Base-by-base conservation (phyloP, 1,140 invertebrate species). In the Brachionus rubens region DNA sequence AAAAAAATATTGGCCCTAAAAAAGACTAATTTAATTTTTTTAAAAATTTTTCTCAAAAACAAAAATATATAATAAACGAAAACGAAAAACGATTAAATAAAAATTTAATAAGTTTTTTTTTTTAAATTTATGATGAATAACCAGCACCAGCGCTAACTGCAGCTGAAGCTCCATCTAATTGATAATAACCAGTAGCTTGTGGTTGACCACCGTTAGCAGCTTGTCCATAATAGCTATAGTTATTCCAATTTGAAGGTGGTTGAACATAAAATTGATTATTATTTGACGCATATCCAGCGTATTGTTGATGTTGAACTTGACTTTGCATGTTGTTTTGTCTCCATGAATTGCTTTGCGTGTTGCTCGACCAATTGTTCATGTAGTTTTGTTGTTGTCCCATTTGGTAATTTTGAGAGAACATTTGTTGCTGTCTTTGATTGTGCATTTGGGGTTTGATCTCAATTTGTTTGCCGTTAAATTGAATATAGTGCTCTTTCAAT, bases 381-480 rank as follows among this genome's bases (percentile, higher is more conserved):
- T 59, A 59, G 28, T 30, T 30, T 36, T 59, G 54, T 16, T 59
- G 54, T 19, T 28, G 36, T 16, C n/a, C 54, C 10, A 19, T 24
- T 24, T 54, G 19, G 28, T 59, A 59, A 59, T 59, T 59, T 41
- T 59, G 54, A 19, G 54, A 59, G 36, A 59, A 59, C 54, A 59
- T 59, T 40, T 59, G 54, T 36, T 59, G 54, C 19, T 59, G 54
- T 59, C 54, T 33, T 59, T 59, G 54, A 36, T 59, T 59, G 12
- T 59, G 54, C 54, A 59, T 59, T 59, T 59, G 54, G 7, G 54
- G 54, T 19, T 59, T 59, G 28, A 59, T 33, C 36, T 59, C 54
- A 46, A 68, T 47, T 47, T 68, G 62, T 43, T 68, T 68, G 5
- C 62, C 62, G n/a, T 68, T 68, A 47, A 68, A 46, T 26, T 43